phyloP scores from a whole-genome alignment of 2,113 vertebrate genomes.

The Oenanthe oenanthe region DNA sequence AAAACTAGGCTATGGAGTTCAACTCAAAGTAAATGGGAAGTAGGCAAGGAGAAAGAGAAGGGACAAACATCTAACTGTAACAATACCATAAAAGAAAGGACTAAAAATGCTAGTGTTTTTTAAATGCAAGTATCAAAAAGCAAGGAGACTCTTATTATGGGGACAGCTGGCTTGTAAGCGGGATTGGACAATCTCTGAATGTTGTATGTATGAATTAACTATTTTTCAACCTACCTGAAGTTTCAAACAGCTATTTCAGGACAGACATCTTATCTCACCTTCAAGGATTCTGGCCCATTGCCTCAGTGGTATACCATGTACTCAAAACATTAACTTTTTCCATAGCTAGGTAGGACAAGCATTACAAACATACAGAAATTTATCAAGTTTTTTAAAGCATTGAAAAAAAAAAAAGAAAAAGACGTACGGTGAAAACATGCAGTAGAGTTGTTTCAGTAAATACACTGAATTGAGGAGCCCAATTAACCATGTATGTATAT shows the following conservation, averaged over 20 bases:
- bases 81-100: neutral
- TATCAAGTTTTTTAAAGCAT: neutral
- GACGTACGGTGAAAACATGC: neutral
- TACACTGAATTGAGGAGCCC: neutral
- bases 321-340: neutral
- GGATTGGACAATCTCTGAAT: neutral
- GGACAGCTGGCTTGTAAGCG: neutral
- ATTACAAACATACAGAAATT: neutral
- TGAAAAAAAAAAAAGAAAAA: neutral
- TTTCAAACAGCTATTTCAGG: neutral
- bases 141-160: neutral
- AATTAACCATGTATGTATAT: neutral
- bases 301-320: neutral
- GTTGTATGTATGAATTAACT: neutral
- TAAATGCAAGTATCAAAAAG: neutral
- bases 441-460: neutral
- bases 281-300: neutral
- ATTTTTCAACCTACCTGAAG: neutral
- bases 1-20: neutral
- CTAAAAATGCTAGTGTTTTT: neutral
- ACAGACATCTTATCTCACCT: neutral
- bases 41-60: neutral
- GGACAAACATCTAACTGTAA: neutral
- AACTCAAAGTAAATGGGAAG: neutral
- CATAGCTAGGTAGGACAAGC: neutral